Percentiles rank a stretch among this genome's conserved stretches.
phyloP scores from a whole-genome alignment of 2,113 vertebrate genomes.

The Tautogolabrus adspersus region DNA sequence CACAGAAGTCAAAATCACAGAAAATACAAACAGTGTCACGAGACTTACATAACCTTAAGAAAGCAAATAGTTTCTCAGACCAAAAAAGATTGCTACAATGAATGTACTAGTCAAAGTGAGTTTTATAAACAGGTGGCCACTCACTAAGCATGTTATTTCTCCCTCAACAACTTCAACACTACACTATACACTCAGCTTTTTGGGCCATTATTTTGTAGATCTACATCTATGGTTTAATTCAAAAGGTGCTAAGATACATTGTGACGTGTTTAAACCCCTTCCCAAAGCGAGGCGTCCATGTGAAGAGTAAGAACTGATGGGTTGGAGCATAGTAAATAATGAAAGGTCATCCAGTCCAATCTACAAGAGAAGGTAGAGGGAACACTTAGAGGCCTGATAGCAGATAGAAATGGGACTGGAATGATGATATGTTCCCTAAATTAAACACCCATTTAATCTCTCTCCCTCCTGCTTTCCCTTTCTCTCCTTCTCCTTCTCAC shows the following conservation, averaged over 20 bases:
- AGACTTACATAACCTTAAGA: too few species aligned
- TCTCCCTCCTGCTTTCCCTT: constrained; percentile 20
- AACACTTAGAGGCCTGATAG: constrained; percentile 54
- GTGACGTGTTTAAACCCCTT: neutral
- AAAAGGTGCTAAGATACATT: neutral
- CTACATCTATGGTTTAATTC: neutral
- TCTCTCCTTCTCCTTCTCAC: constrained; percentile 42
- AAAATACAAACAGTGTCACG: too few species aligned
- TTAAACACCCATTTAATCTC: constrained; percentile 72
- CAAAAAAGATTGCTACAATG: too few species aligned
- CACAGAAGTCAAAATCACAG: too few species aligned
- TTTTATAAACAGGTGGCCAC: too few species aligned
- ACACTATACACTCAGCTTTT: too few species aligned
- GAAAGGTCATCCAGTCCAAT: constrained; percentile 52
- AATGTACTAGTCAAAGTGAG: too few species aligned
- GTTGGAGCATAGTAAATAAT: constrained; percentile 23
- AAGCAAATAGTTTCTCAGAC: too few species aligned
- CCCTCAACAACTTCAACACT: too few species aligned
- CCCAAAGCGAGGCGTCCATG: neutral
- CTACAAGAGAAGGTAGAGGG: constrained; percentile 33
- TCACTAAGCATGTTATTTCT: too few species aligned
- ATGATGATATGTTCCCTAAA: constrained; percentile 64
- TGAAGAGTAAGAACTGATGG: constrained; percentile 17
- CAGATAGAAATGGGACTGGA: constrained; percentile 59
- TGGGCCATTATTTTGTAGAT: too few species aligned